These are phyloP conservation scores for Orchestia grillus DNA, from an alignment of 1,140 invertebrate species.

Conservation along the genomic window DNA sequence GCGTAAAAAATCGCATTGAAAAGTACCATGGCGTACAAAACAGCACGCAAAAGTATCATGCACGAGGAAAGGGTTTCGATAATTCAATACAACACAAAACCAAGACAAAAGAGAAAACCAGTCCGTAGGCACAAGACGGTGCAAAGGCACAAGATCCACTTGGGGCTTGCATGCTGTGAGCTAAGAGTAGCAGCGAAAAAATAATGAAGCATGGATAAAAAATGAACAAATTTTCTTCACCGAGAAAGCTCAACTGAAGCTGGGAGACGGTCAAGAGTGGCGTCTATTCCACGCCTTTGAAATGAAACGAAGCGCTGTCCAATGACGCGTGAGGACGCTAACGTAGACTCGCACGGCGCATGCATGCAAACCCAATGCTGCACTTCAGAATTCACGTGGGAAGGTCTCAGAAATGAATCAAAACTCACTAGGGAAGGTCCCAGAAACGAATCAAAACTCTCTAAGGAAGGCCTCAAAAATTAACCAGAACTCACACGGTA, in stretches of 20 bases:
- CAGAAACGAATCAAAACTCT: no score
- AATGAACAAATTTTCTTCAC: background rate
- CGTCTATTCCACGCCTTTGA: background rate
- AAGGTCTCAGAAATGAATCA: no score
- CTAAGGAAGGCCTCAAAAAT: no score
- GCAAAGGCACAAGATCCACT: background rate
- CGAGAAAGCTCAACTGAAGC: background rate
- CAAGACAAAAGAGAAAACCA: background rate
- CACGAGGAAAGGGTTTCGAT: background rate
- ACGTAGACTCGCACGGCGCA: background rate
- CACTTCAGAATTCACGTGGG: no score
- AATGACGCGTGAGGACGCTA: background rate
- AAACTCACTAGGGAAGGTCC: no score
- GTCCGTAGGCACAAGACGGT: no score
- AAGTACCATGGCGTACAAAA: background rate
- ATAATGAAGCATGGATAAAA: background rate
- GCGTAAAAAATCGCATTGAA: background rate
- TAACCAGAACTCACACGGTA: no score
- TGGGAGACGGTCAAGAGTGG: background rate
- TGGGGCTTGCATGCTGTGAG: background rate
- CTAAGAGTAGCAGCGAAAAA: background rate
- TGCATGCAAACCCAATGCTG: background rate
- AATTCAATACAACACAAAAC: background rate
- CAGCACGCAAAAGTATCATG: background rate
- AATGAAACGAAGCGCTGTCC: background rate